phyloP scores from a whole-genome alignment of 2,888 invertebrate genomes.

The Steinernema carpocapsae region DNA sequence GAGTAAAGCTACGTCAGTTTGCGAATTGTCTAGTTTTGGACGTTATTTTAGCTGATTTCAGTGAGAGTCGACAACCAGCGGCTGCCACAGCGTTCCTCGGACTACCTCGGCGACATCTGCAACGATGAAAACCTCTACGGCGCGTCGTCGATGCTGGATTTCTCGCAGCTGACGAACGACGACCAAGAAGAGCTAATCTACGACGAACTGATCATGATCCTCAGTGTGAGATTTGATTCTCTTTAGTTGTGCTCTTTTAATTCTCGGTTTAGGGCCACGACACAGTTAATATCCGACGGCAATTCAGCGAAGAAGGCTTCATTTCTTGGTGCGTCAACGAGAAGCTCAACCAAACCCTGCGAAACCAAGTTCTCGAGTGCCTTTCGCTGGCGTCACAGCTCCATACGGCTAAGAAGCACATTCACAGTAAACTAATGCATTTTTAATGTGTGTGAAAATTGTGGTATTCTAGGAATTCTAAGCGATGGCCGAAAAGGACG shows the following conservation, averaged over 20 bases:
- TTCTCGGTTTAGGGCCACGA: background rate
- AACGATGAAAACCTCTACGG: conserved; percentile 17
- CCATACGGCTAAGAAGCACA: background rate
- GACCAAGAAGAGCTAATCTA: conserved; percentile 1
- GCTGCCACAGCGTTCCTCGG: background rate
- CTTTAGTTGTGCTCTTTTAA: background rate
- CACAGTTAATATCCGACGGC: conserved; percentile 9
- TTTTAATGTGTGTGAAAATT: background rate
- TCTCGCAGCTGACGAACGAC: conserved; percentile 4
- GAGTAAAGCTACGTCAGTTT: background rate
- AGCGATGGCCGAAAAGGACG: background rate
- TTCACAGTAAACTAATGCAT: background rate
- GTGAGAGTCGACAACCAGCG: background rate
- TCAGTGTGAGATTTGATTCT: background rate
- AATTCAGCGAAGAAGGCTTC: conserved; percentile 2
- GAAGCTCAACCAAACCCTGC: background rate
- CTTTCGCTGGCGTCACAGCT: background rate
- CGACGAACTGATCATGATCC: conserved; percentile 1
- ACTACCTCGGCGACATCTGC: background rate
- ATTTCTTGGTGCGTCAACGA: conserved; percentile 13
- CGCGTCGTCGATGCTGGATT: background rate
- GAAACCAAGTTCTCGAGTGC: conserved; percentile 4
- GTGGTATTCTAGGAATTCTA: background rate
- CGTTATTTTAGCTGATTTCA: background rate
- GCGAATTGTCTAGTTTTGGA: background rate